phyloP scores from a whole-genome alignment of 2,797 vertebrate genomes.

The Malacoctenus gilli region DNA sequence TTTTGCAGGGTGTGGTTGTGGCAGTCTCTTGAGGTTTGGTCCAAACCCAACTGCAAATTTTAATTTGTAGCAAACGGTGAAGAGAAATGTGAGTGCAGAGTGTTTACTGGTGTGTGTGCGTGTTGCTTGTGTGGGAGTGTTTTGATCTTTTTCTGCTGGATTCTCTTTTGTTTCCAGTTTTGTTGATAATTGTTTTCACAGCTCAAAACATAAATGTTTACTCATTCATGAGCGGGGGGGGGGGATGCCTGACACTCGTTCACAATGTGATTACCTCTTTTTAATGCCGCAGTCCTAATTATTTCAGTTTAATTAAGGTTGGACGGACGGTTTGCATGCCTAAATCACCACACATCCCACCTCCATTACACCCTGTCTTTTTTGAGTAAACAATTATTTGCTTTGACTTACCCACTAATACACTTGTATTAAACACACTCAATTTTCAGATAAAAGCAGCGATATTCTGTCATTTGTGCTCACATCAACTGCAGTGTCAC shows the following conservation, averaged over 20 bases:
- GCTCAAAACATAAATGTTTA: conserved; percentile 45
- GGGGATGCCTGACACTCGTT: conserved; percentile 23
- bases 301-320: conserved; percentile 55
- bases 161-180: conserved; percentile 50
- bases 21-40: conserved; percentile 66
- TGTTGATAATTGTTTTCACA: conserved; percentile 65
- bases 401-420: conserved; percentile 38
- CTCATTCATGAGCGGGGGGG: conserved; percentile 28
- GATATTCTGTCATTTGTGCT: conserved; percentile 58
- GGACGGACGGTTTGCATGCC: conserved; percentile 42
- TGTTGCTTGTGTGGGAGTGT: conserved; percentile 49
- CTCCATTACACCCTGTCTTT: conserved; percentile 31
- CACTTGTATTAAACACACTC: conserved; percentile 2
- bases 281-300: conserved; percentile 47
- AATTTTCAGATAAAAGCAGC: conserved; percentile 38
- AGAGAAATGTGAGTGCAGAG: conserved; percentile 34
- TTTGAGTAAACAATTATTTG: conserved; percentile 49
- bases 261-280: conserved; percentile 29
- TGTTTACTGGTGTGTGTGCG: conserved; percentile 40
- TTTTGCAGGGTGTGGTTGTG: conserved; percentile 75
- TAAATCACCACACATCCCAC: conserved; percentile 6
- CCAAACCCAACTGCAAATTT: conserved; percentile 66
- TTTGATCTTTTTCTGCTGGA: conserved; percentile 49
- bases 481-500: conserved; percentile 28
- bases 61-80: conserved; percentile 44